Conservation (phyloP, 1,140 invertebrate species). For the Rhynchophorus ferrugineus region DNA sequence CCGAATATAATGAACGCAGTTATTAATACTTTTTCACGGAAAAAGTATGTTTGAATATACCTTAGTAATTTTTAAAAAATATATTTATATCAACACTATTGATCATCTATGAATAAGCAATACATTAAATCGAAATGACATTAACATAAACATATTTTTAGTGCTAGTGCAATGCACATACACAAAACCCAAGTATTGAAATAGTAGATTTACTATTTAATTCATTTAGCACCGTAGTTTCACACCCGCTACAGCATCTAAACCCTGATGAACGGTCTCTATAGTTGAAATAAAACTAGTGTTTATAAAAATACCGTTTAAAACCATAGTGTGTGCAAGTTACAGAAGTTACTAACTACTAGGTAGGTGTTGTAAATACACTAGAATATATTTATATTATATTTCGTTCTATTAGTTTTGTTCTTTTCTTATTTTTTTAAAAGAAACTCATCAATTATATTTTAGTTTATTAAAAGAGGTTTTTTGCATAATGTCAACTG, state of each 20-base stretch:
- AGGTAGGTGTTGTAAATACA: background rate
- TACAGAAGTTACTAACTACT: background rate
- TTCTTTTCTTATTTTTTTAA: no score
- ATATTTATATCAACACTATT: no score
- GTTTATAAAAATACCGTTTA: background rate
- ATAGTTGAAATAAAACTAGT: background rate
- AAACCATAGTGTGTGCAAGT: background rate
- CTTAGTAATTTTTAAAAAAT: no score
- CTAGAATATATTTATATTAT: background rate
- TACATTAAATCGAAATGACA: no score
- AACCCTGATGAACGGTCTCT: background rate
- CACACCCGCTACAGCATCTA: background rate
- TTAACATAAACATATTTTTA: no score
- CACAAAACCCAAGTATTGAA: slow-evolving; percentile 5
- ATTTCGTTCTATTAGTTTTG: no score
- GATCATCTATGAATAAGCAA: no score
- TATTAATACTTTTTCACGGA: no score
- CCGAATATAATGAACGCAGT: no score
- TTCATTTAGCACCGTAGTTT: slow-evolving; percentile 3
- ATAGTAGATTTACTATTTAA: slow-evolving; percentile 1
- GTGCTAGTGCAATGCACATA: slow-evolving; percentile 3
- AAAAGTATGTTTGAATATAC: no score
- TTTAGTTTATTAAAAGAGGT: slow-evolving; percentile 1
- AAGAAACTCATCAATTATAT: background rate
- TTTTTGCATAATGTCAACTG: background rate